Conservation (phyloP, 2,888 invertebrate species). For the Nudaria mundana region DNA sequence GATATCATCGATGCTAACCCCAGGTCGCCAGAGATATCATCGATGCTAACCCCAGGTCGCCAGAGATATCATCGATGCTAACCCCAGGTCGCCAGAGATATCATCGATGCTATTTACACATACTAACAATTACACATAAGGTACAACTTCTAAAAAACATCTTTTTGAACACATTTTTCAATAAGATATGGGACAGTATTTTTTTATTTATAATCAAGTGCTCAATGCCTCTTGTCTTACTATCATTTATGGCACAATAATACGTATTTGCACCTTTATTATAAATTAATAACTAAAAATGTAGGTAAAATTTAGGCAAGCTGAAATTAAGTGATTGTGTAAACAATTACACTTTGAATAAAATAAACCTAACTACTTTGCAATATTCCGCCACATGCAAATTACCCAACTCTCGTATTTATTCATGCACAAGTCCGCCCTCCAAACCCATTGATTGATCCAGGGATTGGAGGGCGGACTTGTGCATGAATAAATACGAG, state of each 20-base stretch:
- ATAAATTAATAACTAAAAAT: constrained; percentile 25
- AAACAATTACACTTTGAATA: background rate
- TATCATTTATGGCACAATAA: constrained; percentile 59
- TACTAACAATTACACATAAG: constrained; percentile 52
- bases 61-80: constrained; percentile 41
- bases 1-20: constrained; percentile 40
- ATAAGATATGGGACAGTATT: constrained; percentile 71
- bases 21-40: constrained; percentile 36
- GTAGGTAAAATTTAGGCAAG: constrained; percentile 43
- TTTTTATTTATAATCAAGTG: constrained; percentile 43
- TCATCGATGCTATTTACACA: constrained; percentile 58
- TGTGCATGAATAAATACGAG: no score
- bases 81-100: no score
- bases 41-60: constrained; percentile 37
- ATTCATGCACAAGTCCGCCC: no score
- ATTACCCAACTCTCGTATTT: no score
- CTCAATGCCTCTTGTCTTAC: constrained; percentile 37
- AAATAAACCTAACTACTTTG: no score
- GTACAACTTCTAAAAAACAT: constrained; percentile 69
- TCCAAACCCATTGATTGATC: no score
- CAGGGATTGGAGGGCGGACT: no score
- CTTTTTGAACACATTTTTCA: constrained; percentile 74
- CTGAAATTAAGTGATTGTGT: constrained; percentile 34
- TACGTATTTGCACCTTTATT: constrained; percentile 43
- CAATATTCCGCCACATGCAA: no score